Percentiles rank a stretch among this genome's conserved stretches.
phyloP scores from a whole-genome alignment of 53 echinoderm and acorn worm species.

The Arbacia lixula region DNA sequence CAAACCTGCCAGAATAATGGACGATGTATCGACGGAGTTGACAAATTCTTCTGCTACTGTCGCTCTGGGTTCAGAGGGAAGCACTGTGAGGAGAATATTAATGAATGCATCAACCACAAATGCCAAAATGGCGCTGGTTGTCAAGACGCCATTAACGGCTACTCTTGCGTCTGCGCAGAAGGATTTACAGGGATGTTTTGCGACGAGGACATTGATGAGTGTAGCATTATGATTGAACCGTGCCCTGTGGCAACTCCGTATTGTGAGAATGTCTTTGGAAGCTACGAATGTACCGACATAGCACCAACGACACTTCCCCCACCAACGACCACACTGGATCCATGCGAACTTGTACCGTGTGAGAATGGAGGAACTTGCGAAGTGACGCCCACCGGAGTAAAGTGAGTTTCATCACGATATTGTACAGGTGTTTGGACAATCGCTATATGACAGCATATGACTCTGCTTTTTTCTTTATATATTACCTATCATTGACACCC shows the following conservation, averaged over 20 bases:
- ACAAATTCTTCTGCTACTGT: constrained; percentile 52
- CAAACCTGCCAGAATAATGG: constrained; percentile 52
- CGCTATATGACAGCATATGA: no score
- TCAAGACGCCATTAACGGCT: constrained; percentile 33
- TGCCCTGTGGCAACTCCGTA: constrained; percentile 40
- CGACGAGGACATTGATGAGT: constrained; percentile 50
- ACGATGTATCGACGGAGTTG: constrained; percentile 35
- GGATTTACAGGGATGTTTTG: constrained; percentile 44
- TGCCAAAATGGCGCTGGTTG: constrained; percentile 67
- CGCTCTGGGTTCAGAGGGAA: constrained; percentile 48
- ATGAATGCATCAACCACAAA: constrained; percentile 64
- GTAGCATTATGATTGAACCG: constrained; percentile 15
- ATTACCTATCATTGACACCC: no score
- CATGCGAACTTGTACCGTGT: constrained; percentile 23
- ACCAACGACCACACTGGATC: constrained; percentile 38
- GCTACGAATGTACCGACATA: constrained; percentile 41
- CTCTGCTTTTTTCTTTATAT: no score
- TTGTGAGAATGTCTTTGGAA: constrained; percentile 33
- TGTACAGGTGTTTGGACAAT: no score
- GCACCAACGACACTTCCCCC: constrained; percentile 52
- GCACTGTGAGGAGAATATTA: constrained; percentile 58
- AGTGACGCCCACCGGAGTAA: no score
- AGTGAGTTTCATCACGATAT: no score
- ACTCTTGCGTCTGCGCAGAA: constrained; percentile 49
- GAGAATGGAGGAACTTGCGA: constrained; percentile 36